Base-by-base conservation (phyloP, 2,888 invertebrate species). In the Lymantria monacha region DNA sequence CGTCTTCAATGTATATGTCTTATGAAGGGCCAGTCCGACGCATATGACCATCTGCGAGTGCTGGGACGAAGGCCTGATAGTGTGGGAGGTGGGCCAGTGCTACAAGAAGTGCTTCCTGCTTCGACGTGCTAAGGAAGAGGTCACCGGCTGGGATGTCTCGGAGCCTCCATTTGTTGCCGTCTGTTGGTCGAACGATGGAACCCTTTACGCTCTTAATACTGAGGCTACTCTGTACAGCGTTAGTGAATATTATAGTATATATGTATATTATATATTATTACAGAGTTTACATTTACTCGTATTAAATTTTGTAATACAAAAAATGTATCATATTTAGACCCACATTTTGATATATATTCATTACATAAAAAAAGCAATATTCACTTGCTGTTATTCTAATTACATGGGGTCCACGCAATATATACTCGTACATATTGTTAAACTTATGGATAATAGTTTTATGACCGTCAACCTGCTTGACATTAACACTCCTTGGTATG, bases 81-180 rank as follows among this genome's bases (percentile, higher is more conserved):
- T 92, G 51, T 92, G 91, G 91, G 91, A 92, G 60, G 85, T 91
- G 36, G 86, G 86, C 40, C 89, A 84, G 59, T 85, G 85, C 67
- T 85, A 79, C 74, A 85, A 85, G 65, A 74, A 74, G 37, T 81
- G 80, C 58, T 70, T 89, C 53, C 61, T 88, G 53, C 72, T 90
- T 72, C 76, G 78, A 51, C 75, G 90, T 11, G 64, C 65, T 22
- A 83, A 80, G 55, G 70, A 70, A 40, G 83, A 81, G 65, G 70
- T 69, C 15, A 69, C 60, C 0, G 78, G 76, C 15, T 85, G 87
- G 87, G 81, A 82, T 48, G 51, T 79, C 0, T 64, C 81, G 0
- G 81, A 80, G 30, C 76, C 83, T 0, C 58, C 74, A 9, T 69
- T 87, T 0, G 73, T 81, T 0, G 83, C 69, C 37, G 59, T 85